Conservation (phyloP, 2,888 invertebrate species). For the Neoaliturus tenellus region DNA sequence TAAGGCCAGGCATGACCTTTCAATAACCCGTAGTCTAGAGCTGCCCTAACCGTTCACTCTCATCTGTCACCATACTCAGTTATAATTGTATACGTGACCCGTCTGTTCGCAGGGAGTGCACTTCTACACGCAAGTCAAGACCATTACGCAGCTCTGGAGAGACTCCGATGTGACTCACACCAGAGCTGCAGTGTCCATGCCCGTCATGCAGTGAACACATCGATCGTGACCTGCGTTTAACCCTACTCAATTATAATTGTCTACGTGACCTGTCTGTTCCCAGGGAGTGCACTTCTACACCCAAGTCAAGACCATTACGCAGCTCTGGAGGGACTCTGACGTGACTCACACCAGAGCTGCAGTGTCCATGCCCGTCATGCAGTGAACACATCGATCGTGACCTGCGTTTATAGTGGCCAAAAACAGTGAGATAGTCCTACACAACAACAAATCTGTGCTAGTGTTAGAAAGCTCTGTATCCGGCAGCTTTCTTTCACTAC, state of each 20-base stretch:
- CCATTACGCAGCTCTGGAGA: slow-evolving; percentile 97
- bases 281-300: slow-evolving; percentile 98
- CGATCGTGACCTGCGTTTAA: too few relatives aligned
- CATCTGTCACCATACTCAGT: slow-evolving; percentile 4
- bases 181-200: slow-evolving; percentile 90
- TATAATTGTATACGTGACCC: not conserved
- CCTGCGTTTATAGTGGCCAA: slow-evolving; percentile 81
- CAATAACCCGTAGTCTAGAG: too few relatives aligned
- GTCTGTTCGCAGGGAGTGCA: slow-evolving; percentile 86
- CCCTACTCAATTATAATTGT: too few relatives aligned
- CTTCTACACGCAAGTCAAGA: slow-evolving; percentile 98
- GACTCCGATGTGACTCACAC: slow-evolving; percentile 87
- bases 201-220: slow-evolving; percentile 87
- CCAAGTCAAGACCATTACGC: slow-evolving; percentile 98
- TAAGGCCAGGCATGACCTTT: too few relatives aligned
- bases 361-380: slow-evolving; percentile 92
- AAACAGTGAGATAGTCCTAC: slow-evolving; percentile 81
- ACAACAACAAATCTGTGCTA: too few relatives aligned
- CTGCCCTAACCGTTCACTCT: too few relatives aligned
- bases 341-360: slow-evolving; percentile 85
- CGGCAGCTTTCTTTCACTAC: too few relatives aligned
- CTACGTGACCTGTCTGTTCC: not conserved
- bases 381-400: slow-evolving; percentile 73
- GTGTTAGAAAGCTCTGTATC: too few relatives aligned
- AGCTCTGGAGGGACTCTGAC: slow-evolving; percentile 94